Conservation (phyloP, 1,140 invertebrate genomes). For the Drosophila neocordata region DNA sequence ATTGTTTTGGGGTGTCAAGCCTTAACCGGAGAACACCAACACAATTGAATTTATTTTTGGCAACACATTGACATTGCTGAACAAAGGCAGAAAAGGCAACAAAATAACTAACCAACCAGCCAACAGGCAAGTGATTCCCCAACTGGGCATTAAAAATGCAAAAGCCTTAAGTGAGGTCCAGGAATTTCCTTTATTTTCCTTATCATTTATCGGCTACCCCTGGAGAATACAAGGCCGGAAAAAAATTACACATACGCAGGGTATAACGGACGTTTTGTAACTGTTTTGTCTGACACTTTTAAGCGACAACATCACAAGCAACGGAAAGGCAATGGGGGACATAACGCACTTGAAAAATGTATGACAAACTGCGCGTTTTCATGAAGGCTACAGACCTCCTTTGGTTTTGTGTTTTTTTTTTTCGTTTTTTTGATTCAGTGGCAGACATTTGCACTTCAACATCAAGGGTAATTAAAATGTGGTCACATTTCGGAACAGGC, state of each 20-base stretch:
- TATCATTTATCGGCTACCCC: neutral
- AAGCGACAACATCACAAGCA: constrained; percentile 36
- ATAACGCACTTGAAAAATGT: constrained; percentile 52
- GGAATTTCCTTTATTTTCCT: constrained; percentile 26
- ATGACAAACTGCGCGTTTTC: constrained; percentile 35
- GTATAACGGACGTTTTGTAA: constrained; percentile 26
- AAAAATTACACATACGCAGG: constrained; percentile 45
- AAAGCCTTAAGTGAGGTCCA: constrained; percentile 55
- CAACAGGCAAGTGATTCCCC: constrained; percentile 33
- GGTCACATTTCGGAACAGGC: constrained; percentile 50
- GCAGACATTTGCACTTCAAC: constrained; percentile 59
- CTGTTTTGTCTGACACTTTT: constrained; percentile 32
- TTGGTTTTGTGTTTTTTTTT: constrained; percentile 1
- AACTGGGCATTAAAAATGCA: constrained; percentile 62
- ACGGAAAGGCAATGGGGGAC: neutral
- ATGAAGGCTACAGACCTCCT: constrained; percentile 39
- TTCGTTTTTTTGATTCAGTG: constrained; percentile 44
- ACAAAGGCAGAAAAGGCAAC: neutral
- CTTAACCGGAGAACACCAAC: constrained; percentile 1
- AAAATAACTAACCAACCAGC: constrained; percentile 1
- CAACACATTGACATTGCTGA: constrained; percentile 39
- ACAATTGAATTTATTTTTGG: constrained; percentile 58
- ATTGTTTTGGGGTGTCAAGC: constrained; percentile 23
- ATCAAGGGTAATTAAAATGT: constrained; percentile 74
- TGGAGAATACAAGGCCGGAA: constrained; percentile 16